Conservation (phyloP, 35 echinoderm and acorn worm species). For the Patiria miniata region DNA sequence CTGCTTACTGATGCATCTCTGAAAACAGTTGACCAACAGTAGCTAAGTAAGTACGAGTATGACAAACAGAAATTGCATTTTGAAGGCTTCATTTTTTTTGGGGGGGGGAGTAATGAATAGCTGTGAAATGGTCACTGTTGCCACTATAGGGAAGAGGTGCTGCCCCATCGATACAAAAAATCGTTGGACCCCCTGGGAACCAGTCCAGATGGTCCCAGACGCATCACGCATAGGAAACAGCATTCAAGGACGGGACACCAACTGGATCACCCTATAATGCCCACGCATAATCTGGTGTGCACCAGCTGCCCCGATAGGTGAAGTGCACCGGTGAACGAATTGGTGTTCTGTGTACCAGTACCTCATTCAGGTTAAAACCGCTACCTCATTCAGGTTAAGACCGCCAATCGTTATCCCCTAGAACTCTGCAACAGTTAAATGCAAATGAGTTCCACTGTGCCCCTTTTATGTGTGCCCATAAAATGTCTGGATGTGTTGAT, state of each 20-base stretch:
- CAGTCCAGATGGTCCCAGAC: slow-evolving; percentile 20
- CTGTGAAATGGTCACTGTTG: neutral
- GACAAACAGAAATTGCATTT: no score
- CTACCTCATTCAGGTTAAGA: no score
- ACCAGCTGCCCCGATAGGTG: neutral
- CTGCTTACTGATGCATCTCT: no score
- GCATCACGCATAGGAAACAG: slow-evolving; percentile 9
- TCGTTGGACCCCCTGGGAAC: slow-evolving; percentile 8
- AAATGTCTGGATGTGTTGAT: no score
- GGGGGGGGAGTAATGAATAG: no score
- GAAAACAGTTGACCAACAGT: no score
- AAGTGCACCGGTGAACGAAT: neutral
- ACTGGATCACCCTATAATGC: slow-evolving; percentile 1
- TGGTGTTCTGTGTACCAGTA: no score
- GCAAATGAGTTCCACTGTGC: neutral
- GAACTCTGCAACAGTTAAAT: slow-evolving; percentile 14
- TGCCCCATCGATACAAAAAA: slow-evolving; percentile 15
- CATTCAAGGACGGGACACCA: slow-evolving; percentile 24
- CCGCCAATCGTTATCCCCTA: neutral
- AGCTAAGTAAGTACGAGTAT: no score
- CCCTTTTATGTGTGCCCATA: no score
- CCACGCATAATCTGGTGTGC: neutral
- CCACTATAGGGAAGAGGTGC: neutral
- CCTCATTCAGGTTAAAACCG: no score
- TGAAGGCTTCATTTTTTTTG: no score